Evolutionary conservation across 2,888 invertebrate species (phyloP).

Genomic region (Cacoxenus indagator): DNA sequence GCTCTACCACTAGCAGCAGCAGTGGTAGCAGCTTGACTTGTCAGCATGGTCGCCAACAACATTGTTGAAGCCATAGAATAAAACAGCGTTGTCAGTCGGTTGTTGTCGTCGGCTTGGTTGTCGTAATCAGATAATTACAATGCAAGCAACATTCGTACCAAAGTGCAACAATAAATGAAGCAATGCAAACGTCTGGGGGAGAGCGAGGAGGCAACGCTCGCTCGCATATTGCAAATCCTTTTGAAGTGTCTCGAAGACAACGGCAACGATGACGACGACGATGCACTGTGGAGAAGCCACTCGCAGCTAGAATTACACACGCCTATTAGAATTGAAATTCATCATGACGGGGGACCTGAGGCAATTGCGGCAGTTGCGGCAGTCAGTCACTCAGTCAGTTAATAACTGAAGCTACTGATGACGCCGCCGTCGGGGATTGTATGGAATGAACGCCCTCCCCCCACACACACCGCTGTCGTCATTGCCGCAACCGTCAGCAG

Average conservation of each 20-base stretch:
- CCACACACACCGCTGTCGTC: neutral
- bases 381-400: neutral
- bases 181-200: slow-evolving; percentile 19
- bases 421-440: neutral
- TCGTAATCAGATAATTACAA: slow-evolving; percentile 56
- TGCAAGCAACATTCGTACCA: slow-evolving; percentile 49
- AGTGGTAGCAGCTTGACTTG: slow-evolving; percentile 44
- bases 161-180: slow-evolving; percentile 19
- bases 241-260: neutral
- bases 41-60: slow-evolving; percentile 14
- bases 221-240: slow-evolving; percentile 10
- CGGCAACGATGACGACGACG: neutral
- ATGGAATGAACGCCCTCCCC: too few species aligned
- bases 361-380: too few species aligned
- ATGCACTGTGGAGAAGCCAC: neutral
- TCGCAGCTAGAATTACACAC: neutral
- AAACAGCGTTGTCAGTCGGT: slow-evolving; percentile 13
- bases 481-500: neutral
- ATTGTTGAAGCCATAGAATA: slow-evolving; percentile 56
- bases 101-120: neutral
- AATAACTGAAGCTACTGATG: neutral
- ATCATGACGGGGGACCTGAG: too few species aligned
- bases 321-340: neutral
- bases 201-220: too few species aligned
- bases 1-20: slow-evolving; percentile 1